phyloP scores from a whole-genome alignment of 2,888 invertebrate genomes.

The Drosophila buzzatii region DNA sequence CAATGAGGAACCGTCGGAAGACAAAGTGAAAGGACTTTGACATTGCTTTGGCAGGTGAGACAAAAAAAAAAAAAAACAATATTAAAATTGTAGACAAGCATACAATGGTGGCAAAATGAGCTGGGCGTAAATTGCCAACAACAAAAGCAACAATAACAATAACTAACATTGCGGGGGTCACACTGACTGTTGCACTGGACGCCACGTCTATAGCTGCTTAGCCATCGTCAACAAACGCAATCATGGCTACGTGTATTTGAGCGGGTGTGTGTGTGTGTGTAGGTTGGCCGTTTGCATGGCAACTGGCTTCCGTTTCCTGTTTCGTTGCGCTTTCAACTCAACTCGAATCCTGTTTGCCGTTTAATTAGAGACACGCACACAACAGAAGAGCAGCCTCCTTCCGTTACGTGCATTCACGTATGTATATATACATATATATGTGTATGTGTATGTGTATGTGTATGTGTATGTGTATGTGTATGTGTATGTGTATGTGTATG shows the following conservation, averaged over 20 bases:
- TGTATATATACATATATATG: conserved; percentile 28
- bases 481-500: conserved; percentile 34
- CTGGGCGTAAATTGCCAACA: conserved; percentile 52
- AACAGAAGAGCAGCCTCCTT: conserved; percentile 67
- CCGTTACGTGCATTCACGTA: conserved; percentile 64
- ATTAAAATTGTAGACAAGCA: conserved; percentile 51
- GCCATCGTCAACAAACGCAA: conserved; percentile 70
- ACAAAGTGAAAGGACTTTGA: conserved; percentile 25
- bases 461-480: conserved; percentile 11
- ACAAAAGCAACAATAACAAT: conserved; percentile 16
- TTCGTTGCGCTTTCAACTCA: conserved; percentile 81
- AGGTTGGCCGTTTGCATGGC: conserved; percentile 64
- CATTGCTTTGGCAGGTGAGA: conserved; percentile 46
- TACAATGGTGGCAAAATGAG: conserved; percentile 69
- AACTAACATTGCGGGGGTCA: conserved; percentile 42
- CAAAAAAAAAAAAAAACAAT: conserved; percentile 36
- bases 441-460: conserved; percentile 24
- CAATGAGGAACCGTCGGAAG: conserved; percentile 28
- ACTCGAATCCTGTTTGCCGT: conserved; percentile 81
- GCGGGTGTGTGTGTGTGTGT: conserved; percentile 21
- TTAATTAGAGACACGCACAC: conserved; percentile 79
- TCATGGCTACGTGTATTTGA: conserved; percentile 30
- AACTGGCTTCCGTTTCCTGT: conserved; percentile 81
- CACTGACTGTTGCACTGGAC: conserved; percentile 44
- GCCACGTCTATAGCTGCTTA: conserved; percentile 68